Percentiles rank a stretch among this genome's conserved stretches.
These are phyloP conservation scores for Gulo gulo DNA, from an alignment of 2,113 vertebrate genomes.

Conservation along the genomic window DNA sequence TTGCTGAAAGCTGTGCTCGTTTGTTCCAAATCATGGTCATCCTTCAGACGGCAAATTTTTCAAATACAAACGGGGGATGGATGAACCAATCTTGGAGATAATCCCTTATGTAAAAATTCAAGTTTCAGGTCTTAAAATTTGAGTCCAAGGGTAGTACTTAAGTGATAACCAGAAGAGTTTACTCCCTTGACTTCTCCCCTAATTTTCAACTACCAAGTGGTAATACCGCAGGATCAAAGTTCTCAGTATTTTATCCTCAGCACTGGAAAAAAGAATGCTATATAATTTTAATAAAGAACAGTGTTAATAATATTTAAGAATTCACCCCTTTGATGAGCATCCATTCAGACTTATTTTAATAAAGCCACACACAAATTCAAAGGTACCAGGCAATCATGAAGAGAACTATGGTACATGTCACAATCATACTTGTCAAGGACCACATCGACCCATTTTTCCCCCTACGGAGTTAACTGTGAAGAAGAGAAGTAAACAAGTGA, in stretches of 20 bases:
- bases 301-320: background rate
- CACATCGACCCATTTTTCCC: background rate
- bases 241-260: background rate
- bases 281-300: slow-evolving; percentile 7
- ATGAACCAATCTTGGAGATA: background rate
- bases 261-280: background rate
- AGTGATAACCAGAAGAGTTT: background rate
- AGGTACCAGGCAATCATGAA: background rate
- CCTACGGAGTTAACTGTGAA: background rate
- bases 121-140: background rate
- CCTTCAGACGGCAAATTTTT: background rate
- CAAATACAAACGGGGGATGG: background rate
- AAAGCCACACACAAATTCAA: background rate
- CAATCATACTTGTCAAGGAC: background rate
- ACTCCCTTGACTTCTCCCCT: background rate
- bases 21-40: background rate
- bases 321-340: slow-evolving; percentile 44
- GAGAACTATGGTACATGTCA: background rate
- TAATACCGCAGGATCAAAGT: background rate
- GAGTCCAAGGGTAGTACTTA: background rate
- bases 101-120: slow-evolving; percentile 28
- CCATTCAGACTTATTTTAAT: slow-evolving; percentile 49
- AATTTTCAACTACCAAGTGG: background rate
- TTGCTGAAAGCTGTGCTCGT: slow-evolving; percentile 11
- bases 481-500: background rate